Conservation (phyloP, 37 sponge, comb jelly and placozoan genomes). For the Eunapius fragilis region DNA sequence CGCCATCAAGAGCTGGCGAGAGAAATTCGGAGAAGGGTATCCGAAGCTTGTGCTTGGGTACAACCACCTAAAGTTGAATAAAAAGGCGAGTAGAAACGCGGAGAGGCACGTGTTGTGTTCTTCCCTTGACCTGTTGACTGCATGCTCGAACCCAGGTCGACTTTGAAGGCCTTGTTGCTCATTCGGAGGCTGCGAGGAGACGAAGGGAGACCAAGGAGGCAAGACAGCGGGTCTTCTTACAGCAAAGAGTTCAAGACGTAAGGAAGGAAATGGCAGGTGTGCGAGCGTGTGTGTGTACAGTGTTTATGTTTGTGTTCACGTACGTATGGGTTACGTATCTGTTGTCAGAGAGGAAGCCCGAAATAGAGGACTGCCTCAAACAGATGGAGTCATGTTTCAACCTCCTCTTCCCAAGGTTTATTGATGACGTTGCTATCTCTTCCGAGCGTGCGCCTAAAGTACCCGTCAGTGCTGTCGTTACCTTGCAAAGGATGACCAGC, state of each 20-base stretch:
- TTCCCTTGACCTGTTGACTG: neutral
- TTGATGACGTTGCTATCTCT: too few relatives aligned
- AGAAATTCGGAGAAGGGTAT: conserved; percentile 79
- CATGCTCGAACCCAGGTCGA: conserved; percentile 54
- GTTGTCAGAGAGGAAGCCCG: too few relatives aligned
- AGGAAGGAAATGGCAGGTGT: conserved; percentile 58
- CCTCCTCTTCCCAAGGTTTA: too few relatives aligned
- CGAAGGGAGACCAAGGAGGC: conserved; percentile 41
- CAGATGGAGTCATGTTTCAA: too few relatives aligned
- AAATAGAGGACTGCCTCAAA: too few relatives aligned
- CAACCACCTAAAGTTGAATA: conserved; percentile 70
- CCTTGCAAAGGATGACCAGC: too few relatives aligned
- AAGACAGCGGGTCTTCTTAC: conserved; percentile 30
- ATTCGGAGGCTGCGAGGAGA: conserved; percentile 46
- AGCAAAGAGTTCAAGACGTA: conserved; percentile 55
- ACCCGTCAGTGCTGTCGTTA: too few relatives aligned
- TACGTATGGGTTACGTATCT: too few relatives aligned
- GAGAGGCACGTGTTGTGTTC: neutral
- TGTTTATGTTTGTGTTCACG: too few relatives aligned
- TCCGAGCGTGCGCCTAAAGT: too few relatives aligned
- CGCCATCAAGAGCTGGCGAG: conserved; percentile 71
- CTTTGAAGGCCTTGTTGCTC: conserved; percentile 69
- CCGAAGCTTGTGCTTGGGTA: conserved; percentile 80
- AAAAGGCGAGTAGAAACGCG: conserved; percentile 64
- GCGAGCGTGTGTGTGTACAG: neutral